A percentile compares a stretch with the other conserved stretches of the same genome.
Evolutionary conservation across 2,888 invertebrate species (phyloP).

Genomic region (Zygaena filipendulae): DNA sequence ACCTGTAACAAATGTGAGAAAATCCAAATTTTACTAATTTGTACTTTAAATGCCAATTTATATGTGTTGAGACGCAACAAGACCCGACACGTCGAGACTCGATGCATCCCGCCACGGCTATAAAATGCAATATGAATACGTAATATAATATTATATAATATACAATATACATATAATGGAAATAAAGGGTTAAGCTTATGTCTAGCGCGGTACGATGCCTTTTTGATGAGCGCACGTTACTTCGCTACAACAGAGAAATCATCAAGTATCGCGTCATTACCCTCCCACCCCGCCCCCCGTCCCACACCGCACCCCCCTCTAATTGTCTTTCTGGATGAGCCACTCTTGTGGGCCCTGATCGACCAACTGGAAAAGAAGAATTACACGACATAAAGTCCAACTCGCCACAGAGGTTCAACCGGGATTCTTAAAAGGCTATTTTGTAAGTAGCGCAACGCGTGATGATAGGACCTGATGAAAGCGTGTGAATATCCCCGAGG

Average conservation of each 20-base stretch:
- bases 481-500: slow-evolving; percentile 58
- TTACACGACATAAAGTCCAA: slow-evolving; percentile 63
- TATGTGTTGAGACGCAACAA: slow-evolving; percentile 60
- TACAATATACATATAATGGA: too few relatives aligned
- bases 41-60: slow-evolving; percentile 69
- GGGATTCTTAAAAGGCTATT: slow-evolving; percentile 41
- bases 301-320: slow-evolving; percentile 59
- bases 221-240: slow-evolving; percentile 58
- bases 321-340: slow-evolving; percentile 69
- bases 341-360: slow-evolving; percentile 69
- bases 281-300: slow-evolving; percentile 60
- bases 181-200: slow-evolving; percentile 56
- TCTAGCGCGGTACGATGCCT: slow-evolving; percentile 67
- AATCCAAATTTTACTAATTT: slow-evolving; percentile 68
- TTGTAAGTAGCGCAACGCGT: slow-evolving; percentile 63
- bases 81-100: too few relatives aligned
- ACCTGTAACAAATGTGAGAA: slow-evolving; percentile 68
- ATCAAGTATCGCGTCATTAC: slow-evolving; percentile 65
- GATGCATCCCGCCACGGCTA: slow-evolving; percentile 58
- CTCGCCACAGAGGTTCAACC: slow-evolving; percentile 46
- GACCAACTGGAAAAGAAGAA: slow-evolving; percentile 69
- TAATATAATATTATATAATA: too few relatives aligned
- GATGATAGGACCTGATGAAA: slow-evolving; percentile 58
- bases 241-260: slow-evolving; percentile 60
- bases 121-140: slow-evolving; percentile 48